Evolutionary conservation across 2,113 vertebrate genomes (phyloP).

Genomic region (Kryptolebias marmoratus): DNA sequence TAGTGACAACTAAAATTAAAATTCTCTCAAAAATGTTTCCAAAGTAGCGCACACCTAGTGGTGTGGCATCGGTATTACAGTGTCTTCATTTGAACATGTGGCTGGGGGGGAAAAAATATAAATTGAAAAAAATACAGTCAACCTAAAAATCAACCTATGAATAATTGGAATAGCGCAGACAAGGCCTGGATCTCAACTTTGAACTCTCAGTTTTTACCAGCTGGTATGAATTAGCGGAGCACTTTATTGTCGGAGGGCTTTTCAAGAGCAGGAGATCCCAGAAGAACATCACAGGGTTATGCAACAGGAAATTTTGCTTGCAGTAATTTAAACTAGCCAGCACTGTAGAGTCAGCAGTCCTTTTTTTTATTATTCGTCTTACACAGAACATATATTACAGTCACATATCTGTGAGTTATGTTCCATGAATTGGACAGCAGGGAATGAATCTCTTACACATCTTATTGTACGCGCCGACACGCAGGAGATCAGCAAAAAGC

Average conservation of each 20-base stretch:
- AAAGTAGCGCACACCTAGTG: too few relatives aligned
- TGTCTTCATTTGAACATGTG: too few relatives aligned
- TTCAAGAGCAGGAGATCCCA: conserved; percentile 6
- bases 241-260: neutral
- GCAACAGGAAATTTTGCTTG: neutral
- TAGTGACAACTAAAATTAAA: too few relatives aligned
- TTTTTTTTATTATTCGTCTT: neutral
- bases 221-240: too few relatives aligned
- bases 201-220: too few relatives aligned
- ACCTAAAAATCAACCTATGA: too few relatives aligned
- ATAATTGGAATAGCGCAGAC: too few relatives aligned
- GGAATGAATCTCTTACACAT: conserved; percentile 43
- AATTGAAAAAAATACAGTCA: too few relatives aligned
- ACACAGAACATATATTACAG: conserved; percentile 2
- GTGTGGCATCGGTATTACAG: too few relatives aligned
- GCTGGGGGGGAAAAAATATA: too few relatives aligned
- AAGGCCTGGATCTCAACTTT: too few relatives aligned
- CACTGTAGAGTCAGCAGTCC: conserved; percentile 6
- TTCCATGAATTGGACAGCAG: conserved; percentile 9
- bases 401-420: conserved; percentile 10
- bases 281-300: conserved; percentile 17
- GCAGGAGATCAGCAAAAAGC: conserved; percentile 19
- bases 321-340: conserved; percentile 2
- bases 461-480: conserved; percentile 25
- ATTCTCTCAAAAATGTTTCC: too few relatives aligned